Conservation (phyloP, 2,113 vertebrate genomes). For the Stigmatopora argus region DNA sequence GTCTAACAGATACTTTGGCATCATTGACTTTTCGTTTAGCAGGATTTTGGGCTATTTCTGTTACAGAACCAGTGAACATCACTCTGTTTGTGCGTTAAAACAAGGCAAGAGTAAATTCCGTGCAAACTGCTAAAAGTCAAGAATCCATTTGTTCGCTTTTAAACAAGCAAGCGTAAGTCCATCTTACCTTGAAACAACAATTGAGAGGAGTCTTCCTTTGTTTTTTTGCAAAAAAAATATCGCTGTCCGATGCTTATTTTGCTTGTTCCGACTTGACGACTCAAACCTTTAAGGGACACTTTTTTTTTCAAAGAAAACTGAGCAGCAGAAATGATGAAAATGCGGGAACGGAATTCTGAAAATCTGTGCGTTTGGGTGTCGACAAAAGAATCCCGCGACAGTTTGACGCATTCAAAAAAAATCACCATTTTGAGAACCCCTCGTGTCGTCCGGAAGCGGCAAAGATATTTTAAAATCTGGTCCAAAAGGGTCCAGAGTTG, state of each 20-base stretch:
- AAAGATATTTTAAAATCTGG: constrained; percentile 8
- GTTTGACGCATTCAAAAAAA: constrained; percentile 26
- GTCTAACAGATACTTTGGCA: constrained; percentile 43
- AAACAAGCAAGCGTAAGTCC: not conserved
- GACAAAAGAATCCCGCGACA: constrained; percentile 28
- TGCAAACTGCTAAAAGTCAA: constrained; percentile 51
- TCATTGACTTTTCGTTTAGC: constrained; percentile 1
- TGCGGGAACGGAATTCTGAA: not conserved
- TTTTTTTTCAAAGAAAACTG: no score
- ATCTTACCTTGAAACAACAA: not conserved
- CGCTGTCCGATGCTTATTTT: not conserved
- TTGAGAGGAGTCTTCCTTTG: not conserved
- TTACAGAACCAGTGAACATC: not conserved
- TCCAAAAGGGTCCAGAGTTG: constrained; percentile 31
- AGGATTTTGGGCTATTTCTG: not conserved
- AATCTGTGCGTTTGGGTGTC: not conserved
- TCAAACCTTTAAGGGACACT: not conserved
- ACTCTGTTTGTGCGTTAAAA: constrained; percentile 25
- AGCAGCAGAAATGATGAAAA: not conserved
- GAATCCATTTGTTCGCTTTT: not conserved
- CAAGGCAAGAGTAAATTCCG: constrained; percentile 46
- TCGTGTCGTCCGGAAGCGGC: no score
- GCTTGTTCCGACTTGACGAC: constrained; percentile 2
- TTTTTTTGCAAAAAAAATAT: not conserved
- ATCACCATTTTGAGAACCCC: no score